Conservation (phyloP, 2,888 invertebrate genomes). For the Isoperla grammatica region DNA sequence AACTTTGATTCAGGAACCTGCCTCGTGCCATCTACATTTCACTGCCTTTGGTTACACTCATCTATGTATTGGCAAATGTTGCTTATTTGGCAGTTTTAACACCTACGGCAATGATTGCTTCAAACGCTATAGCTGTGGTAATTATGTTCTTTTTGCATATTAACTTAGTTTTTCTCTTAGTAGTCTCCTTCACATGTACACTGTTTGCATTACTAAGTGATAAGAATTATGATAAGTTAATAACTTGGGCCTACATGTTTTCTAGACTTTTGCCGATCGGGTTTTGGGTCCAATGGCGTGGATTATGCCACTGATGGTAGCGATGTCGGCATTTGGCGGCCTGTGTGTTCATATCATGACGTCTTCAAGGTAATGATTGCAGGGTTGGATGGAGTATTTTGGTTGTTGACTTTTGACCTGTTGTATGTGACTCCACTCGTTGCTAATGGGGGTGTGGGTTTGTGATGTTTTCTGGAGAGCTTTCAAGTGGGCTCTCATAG, state of each 20-base stretch:
- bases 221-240: not conserved
- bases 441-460: too few species aligned
- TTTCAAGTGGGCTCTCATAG: too few species aligned
- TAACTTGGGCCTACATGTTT: conserved; percentile 29
- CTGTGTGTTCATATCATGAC: conserved; percentile 94
- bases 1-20: conserved; percentile 56
- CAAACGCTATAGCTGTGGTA: conserved; percentile 95
- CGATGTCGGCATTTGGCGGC: conserved; percentile 87
- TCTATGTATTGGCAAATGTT: conserved; percentile 84
- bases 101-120: conserved; percentile 73
- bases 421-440: too few species aligned
- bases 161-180: not conserved
- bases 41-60: conserved; percentile 77
- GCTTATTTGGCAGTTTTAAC: conserved; percentile 84
- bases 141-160: conserved; percentile 18
- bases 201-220: too few species aligned
- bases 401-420: too few species aligned
- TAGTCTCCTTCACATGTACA: too few species aligned
- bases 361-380: conserved; percentile 59
- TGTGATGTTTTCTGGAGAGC: too few species aligned
- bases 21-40: conserved; percentile 91
- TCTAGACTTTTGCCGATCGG: conserved; percentile 75
- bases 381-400: too few species aligned
- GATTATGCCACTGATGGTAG: conserved; percentile 87
- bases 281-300: conserved; percentile 69